phyloP scores from a whole-genome alignment of 2,888 invertebrate genomes.

The Fissipunctia ypsillon region DNA sequence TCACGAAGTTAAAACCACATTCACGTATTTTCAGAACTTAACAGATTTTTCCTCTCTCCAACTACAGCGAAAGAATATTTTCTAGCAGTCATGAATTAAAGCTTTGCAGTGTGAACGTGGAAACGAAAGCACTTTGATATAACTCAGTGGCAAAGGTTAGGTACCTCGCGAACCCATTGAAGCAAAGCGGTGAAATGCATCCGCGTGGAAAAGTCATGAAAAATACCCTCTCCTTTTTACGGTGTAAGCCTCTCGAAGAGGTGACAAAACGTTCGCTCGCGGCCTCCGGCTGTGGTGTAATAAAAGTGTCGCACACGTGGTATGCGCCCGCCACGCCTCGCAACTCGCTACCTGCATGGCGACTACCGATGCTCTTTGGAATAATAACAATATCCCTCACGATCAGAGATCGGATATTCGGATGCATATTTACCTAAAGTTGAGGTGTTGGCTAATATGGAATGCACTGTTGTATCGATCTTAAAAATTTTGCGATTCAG shows the following conservation, averaged over 20 bases:
- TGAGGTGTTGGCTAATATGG: no score
- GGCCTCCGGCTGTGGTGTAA: slow-evolving; percentile 72
- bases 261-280: slow-evolving; percentile 81
- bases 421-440: no score
- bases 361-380: slow-evolving; percentile 51
- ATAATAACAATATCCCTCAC: slow-evolving; percentile 47
- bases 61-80: slow-evolving; percentile 67
- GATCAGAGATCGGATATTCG: no score
- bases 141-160: slow-evolving; percentile 79
- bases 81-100: slow-evolving; percentile 68
- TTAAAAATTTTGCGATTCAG: no score
- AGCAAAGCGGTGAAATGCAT: slow-evolving; percentile 82
- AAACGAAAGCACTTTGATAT: slow-evolving; percentile 77
- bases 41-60: slow-evolving; percentile 71
- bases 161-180: slow-evolving; percentile 79
- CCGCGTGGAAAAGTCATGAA: slow-evolving; percentile 83
- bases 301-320: slow-evolving; percentile 77
- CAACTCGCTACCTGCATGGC: slow-evolving; percentile 59
- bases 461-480: no score
- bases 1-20: slow-evolving; percentile 86
- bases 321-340: slow-evolving; percentile 59
- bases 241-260: slow-evolving; percentile 80
- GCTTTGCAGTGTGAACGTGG: slow-evolving; percentile 66
- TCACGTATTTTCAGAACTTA: slow-evolving; percentile 81
- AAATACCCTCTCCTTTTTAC: slow-evolving; percentile 80